Conservation (phyloP, 2,797 vertebrate species). For the Neosilurus mollespiculum region DNA sequence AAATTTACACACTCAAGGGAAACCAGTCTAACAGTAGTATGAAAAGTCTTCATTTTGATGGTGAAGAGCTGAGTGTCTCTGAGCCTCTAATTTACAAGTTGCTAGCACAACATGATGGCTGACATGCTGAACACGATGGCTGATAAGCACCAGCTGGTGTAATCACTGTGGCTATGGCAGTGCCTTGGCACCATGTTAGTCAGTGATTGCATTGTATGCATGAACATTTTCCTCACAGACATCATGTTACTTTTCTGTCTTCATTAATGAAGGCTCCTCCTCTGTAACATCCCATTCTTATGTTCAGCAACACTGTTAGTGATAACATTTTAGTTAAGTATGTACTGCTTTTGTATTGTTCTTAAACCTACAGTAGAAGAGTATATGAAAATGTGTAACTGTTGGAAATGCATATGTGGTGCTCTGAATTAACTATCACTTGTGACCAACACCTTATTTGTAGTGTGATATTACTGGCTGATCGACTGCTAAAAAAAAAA, state of each 20-base stretch:
- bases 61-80: not conserved
- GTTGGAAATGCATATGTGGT: not conserved
- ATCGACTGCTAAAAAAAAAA: not conserved
- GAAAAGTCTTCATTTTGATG: not conserved
- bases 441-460: conserved; percentile 5
- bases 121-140: not conserved
- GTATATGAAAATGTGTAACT: not conserved
- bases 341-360: not conserved
- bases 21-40: not conserved
- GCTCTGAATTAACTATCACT: conserved; percentile 21
- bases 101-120: not conserved
- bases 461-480: not conserved
- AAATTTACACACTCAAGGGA: not conserved
- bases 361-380: not conserved
- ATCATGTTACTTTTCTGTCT: not conserved
- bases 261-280: not conserved
- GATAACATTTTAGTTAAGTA: not conserved
- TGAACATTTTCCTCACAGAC: not conserved
- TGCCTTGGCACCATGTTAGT: not conserved
- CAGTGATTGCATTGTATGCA: not conserved
- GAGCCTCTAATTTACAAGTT: not conserved
- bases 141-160: not conserved
- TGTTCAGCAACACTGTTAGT: not conserved
- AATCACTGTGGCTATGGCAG: not conserved
- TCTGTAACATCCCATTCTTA: not conserved